Base-by-base conservation (phyloP, 2,888 invertebrate species). In the Ceraclea dissimilis region DNA sequence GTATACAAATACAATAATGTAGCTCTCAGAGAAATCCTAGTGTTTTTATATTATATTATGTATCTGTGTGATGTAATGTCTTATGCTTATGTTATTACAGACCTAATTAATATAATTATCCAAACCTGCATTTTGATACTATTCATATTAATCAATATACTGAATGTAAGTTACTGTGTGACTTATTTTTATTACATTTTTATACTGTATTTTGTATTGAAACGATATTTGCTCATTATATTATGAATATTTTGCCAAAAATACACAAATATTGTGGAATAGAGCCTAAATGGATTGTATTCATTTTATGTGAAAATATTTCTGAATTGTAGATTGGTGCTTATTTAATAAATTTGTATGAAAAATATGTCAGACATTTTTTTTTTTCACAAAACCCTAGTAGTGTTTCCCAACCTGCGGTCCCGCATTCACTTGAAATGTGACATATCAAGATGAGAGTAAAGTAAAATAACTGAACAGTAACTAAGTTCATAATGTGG, bases 271-370 rank as follows among this genome's bases (percentile, higher is more conserved):
- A 13, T 39, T 39, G 39, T 39, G 39, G 8, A 13, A 39, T 39
- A 39, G 39, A 39, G 16, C 13, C n/a, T 39, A 39, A 5, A 13
- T 39, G 39, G 39, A 8, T 39, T 31, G 4, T 39, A 39, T 39
- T 54, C 31, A 54, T 52, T 51, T 60, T 60, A 52, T 50, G 57
- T 55, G 44, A 55, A 54, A 51, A 54, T 22, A 48, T 57, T 61
- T 55, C 47, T 57, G 55, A 51, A 56, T 62, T n/a, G 60, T 62
- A 62, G 62, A 60, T 60, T 55, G 62, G 62, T 62, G 62, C 62
- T 62, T 62, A 60, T 62, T 62, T 51, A 60, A 62, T 60, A 60
- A 62, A 62, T 53, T 59, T 62, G 53, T 59, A 56, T 54, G 51
- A 62, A 60, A 59, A 46, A 48, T 43, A 55, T 18, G 8, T 2